Base-by-base conservation (phyloP, 2,797 vertebrate genomes). In the Malurus leucopterus region DNA sequence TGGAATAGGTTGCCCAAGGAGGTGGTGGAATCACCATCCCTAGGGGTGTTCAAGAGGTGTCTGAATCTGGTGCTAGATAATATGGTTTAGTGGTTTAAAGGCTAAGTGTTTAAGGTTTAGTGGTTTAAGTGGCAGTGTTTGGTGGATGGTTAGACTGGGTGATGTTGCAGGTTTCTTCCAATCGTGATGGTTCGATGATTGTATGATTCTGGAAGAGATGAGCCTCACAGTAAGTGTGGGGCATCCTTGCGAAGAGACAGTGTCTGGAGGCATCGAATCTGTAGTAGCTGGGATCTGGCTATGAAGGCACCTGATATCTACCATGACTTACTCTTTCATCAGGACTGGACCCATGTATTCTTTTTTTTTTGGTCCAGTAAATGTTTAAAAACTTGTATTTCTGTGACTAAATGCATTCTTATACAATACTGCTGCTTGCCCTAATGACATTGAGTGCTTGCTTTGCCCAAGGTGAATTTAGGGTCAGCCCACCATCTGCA, bases 211-310 rank as follows among this genome's bases (percentile, higher is more conserved):
- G 4, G 36, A 22, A 36, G 26, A 20, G 34, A 2, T 24, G 38
- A 67, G 17, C 29, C 8, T 8, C 22, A 3, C 2, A 1, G 18
- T 12, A 4, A 21, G 8, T 1, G 4, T 5, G 27, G 50, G 58
- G 10, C 36, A 15, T 58, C n/a, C 26, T 63, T 19, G 29, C 0
- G 0, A 49, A 65, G 27, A 8, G n/a, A 19, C 0, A 0, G 12
- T 8, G 3, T 12, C 47, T 22, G 38, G 38, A 61, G 57, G 8
- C 8, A 2, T n/a, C 59, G 16, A 12, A 10, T 38, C 44, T 51
- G 51, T 15, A 22, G 32, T 32, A 23, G 13, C 34, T 43, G n/a
- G 27, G 24, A 22, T 22, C 32, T 47, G 57, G 5, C 47, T 55
- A 27, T 8, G 34, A 46, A 51, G 36, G n/a, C 0, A 0, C 15